Evolutionary conservation across 2,113 vertebrate species (phyloP).

Genomic region (Ptyas mucosa): DNA sequence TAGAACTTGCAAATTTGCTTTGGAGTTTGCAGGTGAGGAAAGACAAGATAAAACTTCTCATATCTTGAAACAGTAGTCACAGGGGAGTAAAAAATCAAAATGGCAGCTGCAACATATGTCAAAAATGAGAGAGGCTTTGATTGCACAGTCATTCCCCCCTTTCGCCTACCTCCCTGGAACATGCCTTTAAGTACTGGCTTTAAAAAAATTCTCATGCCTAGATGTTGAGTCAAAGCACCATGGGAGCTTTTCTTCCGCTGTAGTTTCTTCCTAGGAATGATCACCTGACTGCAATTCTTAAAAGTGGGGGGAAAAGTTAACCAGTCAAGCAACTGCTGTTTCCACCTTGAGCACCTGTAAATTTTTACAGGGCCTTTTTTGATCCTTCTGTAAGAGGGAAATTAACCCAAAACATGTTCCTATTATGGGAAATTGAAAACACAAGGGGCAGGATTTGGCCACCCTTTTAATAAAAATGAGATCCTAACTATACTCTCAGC

Average conservation of each 20-base stretch:
- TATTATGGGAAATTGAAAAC: neutral
- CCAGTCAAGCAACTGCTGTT: neutral
- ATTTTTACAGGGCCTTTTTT: neutral
- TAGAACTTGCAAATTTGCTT: neutral
- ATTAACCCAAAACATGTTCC: neutral
- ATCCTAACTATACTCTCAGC: neutral
- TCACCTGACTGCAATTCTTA: neutral
- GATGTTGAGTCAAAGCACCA: neutral
- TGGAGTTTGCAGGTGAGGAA: neutral
- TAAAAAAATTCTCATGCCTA: neutral
- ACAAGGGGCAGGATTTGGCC: neutral
- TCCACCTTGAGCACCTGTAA: neutral
- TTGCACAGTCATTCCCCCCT: neutral
- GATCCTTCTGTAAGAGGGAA: neutral
- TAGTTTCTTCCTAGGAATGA: neutral
- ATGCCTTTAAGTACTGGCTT: neutral
- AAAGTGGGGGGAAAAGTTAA: neutral
- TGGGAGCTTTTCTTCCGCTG: neutral
- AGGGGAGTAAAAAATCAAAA: neutral
- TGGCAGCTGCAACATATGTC: neutral
- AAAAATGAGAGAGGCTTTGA: neutral
- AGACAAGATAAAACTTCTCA: neutral
- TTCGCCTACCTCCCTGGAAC: neutral
- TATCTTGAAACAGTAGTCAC: neutral
- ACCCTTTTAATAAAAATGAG: neutral